Conservation (phyloP, 1,140 invertebrate species). For the Chionoecetes opilio region DNA sequence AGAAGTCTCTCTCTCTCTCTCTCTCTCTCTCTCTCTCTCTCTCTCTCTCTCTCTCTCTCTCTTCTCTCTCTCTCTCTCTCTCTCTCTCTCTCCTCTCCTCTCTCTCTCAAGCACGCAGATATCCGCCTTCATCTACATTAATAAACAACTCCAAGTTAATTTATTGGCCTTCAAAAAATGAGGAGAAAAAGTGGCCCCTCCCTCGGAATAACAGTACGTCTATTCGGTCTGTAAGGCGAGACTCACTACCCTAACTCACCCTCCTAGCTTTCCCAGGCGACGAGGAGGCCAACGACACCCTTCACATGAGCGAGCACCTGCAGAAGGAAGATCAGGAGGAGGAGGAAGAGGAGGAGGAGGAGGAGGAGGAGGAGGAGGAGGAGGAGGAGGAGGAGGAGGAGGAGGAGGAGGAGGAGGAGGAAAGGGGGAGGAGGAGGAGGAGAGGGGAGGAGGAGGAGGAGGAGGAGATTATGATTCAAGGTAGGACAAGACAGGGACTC, state of each 20-base stretch:
- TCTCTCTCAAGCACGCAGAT: not conserved
- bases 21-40: slow-evolving; percentile 24
- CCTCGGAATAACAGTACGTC: not conserved
- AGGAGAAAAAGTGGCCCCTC: not conserved
- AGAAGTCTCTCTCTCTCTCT: slow-evolving; percentile 1
- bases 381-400: not conserved
- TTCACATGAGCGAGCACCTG: not conserved
- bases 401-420: not conserved
- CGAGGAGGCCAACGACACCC: not conserved
- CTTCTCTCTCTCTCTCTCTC: slow-evolving; percentile 27
- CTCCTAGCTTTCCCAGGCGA: not conserved
- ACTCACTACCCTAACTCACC: not conserved
- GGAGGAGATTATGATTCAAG: no score
- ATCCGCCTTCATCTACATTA: not conserved
- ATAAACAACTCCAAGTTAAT: not conserved
- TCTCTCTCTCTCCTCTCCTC: not conserved
- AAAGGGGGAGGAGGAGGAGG: no score
- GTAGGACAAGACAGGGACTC: no score
- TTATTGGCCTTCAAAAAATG: not conserved
- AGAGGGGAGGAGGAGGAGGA: no score
- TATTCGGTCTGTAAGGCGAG: not conserved
- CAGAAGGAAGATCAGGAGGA: not conserved
- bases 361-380: not conserved
- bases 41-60: slow-evolving; percentile 22
- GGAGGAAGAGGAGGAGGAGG: slow-evolving; percentile 4